phyloP scores from a whole-genome alignment of 1,140 invertebrate genomes.

The Penaeus chinensis region DNA sequence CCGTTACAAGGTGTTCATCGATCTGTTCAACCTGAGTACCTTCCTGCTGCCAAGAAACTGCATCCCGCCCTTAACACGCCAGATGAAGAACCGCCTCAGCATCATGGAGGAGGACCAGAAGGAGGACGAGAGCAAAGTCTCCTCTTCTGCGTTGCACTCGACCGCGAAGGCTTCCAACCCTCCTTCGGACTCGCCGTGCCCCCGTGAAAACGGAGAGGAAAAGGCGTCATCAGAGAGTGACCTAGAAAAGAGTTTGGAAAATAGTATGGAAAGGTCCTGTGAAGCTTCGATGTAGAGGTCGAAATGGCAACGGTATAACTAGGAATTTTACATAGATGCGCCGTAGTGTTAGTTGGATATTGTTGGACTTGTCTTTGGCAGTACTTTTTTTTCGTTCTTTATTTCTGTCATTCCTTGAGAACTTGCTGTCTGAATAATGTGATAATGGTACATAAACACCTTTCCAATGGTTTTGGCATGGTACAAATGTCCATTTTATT shows the following conservation, averaged over 20 bases:
- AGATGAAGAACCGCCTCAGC: constrained; percentile 72
- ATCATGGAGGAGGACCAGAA: constrained; percentile 47
- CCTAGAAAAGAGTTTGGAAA: constrained; percentile 51
- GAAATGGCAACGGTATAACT: background rate
- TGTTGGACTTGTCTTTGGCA: background rate
- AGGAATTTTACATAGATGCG: background rate
- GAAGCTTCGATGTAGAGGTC: constrained; percentile 47
- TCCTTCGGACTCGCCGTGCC: constrained; percentile 10
- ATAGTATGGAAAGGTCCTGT: constrained; percentile 54
- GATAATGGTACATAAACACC: no score
- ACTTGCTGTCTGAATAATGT: no score
- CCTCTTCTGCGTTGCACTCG: background rate
- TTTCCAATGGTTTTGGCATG: no score
- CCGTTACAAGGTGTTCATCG: constrained; percentile 98
- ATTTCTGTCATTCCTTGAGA: no score
- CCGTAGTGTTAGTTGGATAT: background rate
- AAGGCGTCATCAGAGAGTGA: constrained; percentile 34
- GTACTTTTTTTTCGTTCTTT: no score
- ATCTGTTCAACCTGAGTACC: constrained; percentile 97
- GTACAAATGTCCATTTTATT: no score
- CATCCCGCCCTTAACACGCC: constrained; percentile 86
- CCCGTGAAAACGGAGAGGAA: constrained; percentile 20
- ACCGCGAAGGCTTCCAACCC: background rate
- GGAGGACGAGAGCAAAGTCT: background rate
- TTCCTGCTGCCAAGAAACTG: constrained; percentile 92